A percentile compares a stretch with the other conserved stretches of the same genome.
phyloP scores from a whole-genome alignment of 2,797 vertebrate genomes.

The Cephalopachus bancanus region DNA sequence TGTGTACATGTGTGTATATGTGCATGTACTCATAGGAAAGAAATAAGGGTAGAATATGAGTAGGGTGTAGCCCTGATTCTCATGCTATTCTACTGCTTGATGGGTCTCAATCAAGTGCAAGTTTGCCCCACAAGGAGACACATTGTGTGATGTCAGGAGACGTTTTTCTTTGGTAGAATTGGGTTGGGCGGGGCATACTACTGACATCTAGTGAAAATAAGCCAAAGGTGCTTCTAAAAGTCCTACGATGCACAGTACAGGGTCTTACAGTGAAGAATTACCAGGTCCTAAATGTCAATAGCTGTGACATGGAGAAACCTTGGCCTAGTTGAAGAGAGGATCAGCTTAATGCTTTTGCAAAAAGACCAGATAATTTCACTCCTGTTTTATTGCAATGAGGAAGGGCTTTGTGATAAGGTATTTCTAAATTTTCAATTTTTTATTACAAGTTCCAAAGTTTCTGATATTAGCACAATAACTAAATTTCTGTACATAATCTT shows the following conservation, averaged over 20 bases:
- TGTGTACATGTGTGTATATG: background rate
- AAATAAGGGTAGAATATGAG: background rate
- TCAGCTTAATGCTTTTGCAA: background rate
- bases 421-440: background rate
- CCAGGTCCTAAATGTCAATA: background rate
- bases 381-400: background rate
- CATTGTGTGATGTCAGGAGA: background rate
- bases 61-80: background rate
- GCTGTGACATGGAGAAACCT: background rate
- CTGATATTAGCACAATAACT: background rate
- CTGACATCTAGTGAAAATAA: background rate
- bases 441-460: background rate
- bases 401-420: background rate
- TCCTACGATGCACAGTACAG: background rate
- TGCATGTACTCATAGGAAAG: fast-evolving
- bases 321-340: background rate
- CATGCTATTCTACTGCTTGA: fast-evolving
- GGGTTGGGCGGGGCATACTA: background rate
- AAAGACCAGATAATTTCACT: background rate
- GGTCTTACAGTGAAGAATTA: background rate
- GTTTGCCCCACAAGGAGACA: background rate
- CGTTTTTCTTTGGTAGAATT: background rate
- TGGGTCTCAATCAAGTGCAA: background rate
- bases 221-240: background rate
- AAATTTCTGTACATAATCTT: background rate